Base-by-base conservation (phyloP, 2,113 vertebrate genomes). In the Nannospalax galili region DNA sequence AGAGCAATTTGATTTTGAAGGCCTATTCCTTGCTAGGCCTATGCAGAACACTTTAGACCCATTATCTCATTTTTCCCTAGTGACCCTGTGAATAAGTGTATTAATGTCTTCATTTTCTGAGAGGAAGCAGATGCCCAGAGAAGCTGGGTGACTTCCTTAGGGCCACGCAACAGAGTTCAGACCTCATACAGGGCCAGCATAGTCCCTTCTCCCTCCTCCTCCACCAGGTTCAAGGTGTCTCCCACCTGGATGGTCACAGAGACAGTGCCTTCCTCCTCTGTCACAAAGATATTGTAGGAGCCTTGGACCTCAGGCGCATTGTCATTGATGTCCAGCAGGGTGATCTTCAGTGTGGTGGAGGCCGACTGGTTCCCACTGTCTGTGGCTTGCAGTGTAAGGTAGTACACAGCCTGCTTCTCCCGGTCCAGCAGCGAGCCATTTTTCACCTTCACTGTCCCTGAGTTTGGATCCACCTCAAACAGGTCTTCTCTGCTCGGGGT, bases 291-390 rank as follows among this genome's bases (percentile, higher is more conserved):
- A 81, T 95, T 98, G 92, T 99, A 99, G 80, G 97, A 97, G 0
- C 98, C 98, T 1, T 72, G 98, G 97, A 98, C 45, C 5, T 98
- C 16, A 0, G 99, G 99, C 0, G 0, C 0, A 0, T 98, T 88
- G 97, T 99, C 99, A 0, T 99, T 99, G 77, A 98, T 97, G 67
- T 99, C 99, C 24, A 97, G 91, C 92, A 99, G 70, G 0, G 96
- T 95, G 89, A 99, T 98, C 94, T 99, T 98, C 94, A 99, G 97
- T 5, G 94, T 93, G 0, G 99, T 98, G 7, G 98, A 98, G 52
- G 98, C 98, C 0, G 96, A 97, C 32, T 98, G 98, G 56, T 40
- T 48, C 0, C 77, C 98, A 0, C 98, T 98, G 7, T 99, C 99
- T 6, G 10, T 98, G 94, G 99, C 99, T 97, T 99, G 98, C 87